phyloP scores from a whole-genome alignment of 2,888 invertebrate genomes.

The Drosophila kambysellisi region DNA sequence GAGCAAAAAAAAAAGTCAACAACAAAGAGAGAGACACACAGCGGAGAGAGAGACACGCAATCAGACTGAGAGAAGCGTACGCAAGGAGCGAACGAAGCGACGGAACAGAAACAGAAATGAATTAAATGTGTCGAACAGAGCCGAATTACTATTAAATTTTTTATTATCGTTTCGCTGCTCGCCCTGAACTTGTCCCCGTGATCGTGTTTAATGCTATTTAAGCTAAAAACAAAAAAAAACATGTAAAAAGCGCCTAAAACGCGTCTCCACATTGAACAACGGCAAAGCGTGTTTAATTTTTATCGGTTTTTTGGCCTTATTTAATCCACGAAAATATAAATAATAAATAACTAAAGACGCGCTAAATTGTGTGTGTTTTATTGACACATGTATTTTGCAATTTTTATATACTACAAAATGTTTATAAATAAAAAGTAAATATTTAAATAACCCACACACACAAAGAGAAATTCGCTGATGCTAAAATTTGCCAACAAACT shows the following conservation, averaged over 20 bases:
- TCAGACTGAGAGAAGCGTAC: constrained; percentile 14
- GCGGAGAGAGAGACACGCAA: constrained; percentile 19
- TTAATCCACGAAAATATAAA: constrained; percentile 3
- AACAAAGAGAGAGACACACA: background rate
- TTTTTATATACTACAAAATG: constrained; percentile 68
- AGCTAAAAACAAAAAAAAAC: constrained; percentile 2
- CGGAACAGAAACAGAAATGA: constrained; percentile 31
- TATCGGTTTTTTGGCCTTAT: constrained; percentile 30
- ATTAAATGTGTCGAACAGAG: constrained; percentile 41
- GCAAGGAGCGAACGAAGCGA: constrained; percentile 13
- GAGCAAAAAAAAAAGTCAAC: background rate
- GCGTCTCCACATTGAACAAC: constrained; percentile 36
- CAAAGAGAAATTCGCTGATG: constrained; percentile 25
- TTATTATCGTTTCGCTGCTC: constrained; percentile 47
- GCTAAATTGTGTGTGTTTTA: constrained; percentile 54
- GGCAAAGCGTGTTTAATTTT: constrained; percentile 1
- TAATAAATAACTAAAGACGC: constrained; percentile 29
- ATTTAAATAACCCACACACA: constrained; percentile 47
- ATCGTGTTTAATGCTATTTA: constrained; percentile 47
- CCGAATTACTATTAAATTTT: constrained; percentile 65
- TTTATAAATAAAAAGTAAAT: constrained; percentile 79
- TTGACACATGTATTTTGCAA: constrained; percentile 63
- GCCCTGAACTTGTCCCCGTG: constrained; percentile 60
- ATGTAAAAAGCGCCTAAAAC: constrained; percentile 34
- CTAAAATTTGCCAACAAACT: constrained; percentile 47